Evolutionary conservation across 2,797 vertebrate genomes (phyloP).

Genomic region (Synaphobranchus kaupii): DNA sequence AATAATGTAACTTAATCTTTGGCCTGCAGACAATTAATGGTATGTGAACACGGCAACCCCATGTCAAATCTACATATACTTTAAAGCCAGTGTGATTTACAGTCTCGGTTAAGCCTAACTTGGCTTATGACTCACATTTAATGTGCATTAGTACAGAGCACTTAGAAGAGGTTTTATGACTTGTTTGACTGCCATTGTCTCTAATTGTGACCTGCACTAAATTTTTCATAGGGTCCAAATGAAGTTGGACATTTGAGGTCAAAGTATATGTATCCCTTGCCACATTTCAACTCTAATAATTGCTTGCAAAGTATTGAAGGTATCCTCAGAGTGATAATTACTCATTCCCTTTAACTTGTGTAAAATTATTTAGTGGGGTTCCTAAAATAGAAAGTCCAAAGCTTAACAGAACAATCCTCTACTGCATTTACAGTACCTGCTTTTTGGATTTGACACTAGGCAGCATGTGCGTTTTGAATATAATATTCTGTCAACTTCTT

Average conservation of each 20-base stretch:
- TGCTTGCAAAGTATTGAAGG: slow-evolving; percentile 20
- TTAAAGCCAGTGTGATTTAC: slow-evolving; percentile 24
- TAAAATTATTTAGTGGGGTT: slow-evolving; percentile 18
- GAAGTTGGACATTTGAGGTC: slow-evolving; percentile 13
- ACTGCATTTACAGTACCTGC: slow-evolving; percentile 1
- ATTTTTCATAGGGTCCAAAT: neutral
- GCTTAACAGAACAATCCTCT: neutral
- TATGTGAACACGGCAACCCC: slow-evolving; percentile 13
- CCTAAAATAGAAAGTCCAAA: neutral
- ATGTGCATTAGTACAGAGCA: slow-evolving; percentile 1
- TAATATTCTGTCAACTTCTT: neutral
- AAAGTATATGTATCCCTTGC: slow-evolving; percentile 11
- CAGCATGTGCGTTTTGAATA: slow-evolving; percentile 7
- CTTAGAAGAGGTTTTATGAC: slow-evolving; percentile 17
- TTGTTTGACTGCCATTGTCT: neutral
- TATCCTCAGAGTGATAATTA: slow-evolving; percentile 22
- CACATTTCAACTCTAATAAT: slow-evolving; percentile 24
- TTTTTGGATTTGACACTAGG: neutral
- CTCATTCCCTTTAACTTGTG: neutral
- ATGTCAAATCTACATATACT: slow-evolving; percentile 19
- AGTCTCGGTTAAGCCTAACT: slow-evolving; percentile 5
- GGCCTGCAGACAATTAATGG: slow-evolving; percentile 17
- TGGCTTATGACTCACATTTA: slow-evolving; percentile 26
- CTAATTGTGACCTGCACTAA: slow-evolving; percentile 11
- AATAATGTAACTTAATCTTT: slow-evolving; percentile 17